Evolutionary conservation across 2,888 invertebrate species (phyloP), one percentile per base, ranked within the genome.

Genomic region (Sicus ferrugineus): DNA sequence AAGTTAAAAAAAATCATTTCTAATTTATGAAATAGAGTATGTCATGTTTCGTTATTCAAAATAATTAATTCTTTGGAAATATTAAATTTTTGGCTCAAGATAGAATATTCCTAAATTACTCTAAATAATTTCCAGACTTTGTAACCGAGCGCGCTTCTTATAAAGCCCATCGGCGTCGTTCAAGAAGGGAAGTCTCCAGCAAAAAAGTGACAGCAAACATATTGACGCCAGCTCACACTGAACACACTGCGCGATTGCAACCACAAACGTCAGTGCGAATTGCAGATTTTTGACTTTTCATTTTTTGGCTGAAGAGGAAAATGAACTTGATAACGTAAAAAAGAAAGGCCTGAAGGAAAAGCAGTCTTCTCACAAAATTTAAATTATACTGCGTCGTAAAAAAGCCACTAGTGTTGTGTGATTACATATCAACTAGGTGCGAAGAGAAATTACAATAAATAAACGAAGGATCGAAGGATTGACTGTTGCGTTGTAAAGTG

Each of bases 321-420:
- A 72, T 70, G 72, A 72, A 72, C 69, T 67, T 71, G 66, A 72
- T 65, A 67, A 72, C 67, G 72, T 70, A 66, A 68, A 65, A 69
- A 67, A 52, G 68, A 46, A 70, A 72, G 66, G 67, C 64, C 54
- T 61, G 64, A 42, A 63, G 38, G 30, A 69, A 69, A 69, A 70
- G 71, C 42, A 71, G 63, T 72, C 68, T 70, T 70, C 63, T 70
- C 61, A 31, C 28, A 52, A 54, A 67, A 19, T 65, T 50, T 64
- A 42, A 59, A 21, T 67, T 31, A 30, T 58, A 70, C 62, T 72
- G 65, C 72, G 75, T 73, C 67, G 71, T 74, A 74, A 58, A 70
- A 74, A 70, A 70, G 70, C 52, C 42, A 67, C 50, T 63, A 63
- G 71, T 64, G 67, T 68, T 70, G 69, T 70, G 68, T 72, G 66